phyloP scores from a whole-genome alignment of 2,113 vertebrate genomes.

The Microtus richardsoni region DNA sequence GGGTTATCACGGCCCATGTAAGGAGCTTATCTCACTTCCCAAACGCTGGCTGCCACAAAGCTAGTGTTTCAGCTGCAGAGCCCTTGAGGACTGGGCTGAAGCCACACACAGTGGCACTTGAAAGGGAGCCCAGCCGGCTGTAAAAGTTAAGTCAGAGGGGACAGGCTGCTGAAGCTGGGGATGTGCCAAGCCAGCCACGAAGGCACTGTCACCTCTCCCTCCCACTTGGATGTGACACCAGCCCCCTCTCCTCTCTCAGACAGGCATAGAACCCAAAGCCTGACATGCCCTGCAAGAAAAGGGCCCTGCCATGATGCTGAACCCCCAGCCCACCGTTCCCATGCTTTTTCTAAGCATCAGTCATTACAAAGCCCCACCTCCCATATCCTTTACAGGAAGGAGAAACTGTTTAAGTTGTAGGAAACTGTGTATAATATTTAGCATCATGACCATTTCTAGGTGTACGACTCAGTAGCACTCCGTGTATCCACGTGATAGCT shows the following conservation, averaged over 20 bases:
- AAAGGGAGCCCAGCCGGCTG: background rate
- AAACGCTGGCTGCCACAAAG: background rate
- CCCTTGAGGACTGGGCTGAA: background rate
- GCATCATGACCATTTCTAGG: background rate
- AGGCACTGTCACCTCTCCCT: background rate
- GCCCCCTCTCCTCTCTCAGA: background rate
- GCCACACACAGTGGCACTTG: background rate
- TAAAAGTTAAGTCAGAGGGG: background rate
- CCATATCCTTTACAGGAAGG: background rate
- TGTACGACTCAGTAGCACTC: background rate
- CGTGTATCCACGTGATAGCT: too few relatives aligned
- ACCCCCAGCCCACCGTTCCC: background rate
- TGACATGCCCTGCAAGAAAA: background rate
- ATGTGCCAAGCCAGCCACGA: background rate
- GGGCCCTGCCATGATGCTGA: background rate
- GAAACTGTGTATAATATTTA: background rate
- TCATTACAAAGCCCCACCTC: background rate
- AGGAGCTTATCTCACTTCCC: conserved; percentile 61
- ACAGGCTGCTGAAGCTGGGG: background rate
- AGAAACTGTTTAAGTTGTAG: background rate
- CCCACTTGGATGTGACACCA: background rate
- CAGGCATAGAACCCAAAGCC: background rate
- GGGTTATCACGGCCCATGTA: conserved; percentile 52
- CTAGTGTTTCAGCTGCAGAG: background rate
- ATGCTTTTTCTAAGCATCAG: background rate